A percentile compares a stretch with the other conserved stretches of the same genome.
These are phyloP conservation scores for Polyploca ridens DNA, from an alignment of 2,888 invertebrate genomes.

Conservation along the genomic window DNA sequence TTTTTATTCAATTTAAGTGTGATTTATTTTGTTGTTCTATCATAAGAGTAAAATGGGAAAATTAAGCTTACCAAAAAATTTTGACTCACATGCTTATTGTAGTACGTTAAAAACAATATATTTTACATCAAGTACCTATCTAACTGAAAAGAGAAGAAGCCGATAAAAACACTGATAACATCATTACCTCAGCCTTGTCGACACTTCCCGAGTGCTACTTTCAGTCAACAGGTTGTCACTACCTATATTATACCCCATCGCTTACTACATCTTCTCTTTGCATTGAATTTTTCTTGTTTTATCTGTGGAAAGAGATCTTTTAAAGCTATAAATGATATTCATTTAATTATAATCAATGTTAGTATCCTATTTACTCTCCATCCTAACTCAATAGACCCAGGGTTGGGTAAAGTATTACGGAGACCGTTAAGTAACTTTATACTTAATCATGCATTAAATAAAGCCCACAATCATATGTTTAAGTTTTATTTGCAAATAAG, in stretches of 20 bases:
- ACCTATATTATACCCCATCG: background rate
- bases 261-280: background rate
- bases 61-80: too few relatives aligned
- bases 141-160: background rate
- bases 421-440: background rate
- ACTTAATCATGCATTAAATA: too few relatives aligned
- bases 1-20: too few relatives aligned
- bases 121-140: background rate
- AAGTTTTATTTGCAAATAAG: background rate
- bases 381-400: too few relatives aligned
- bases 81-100: too few relatives aligned
- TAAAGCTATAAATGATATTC: background rate
- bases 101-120: too few relatives aligned
- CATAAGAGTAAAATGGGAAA: too few relatives aligned
- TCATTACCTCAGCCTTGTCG: background rate
- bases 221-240: constrained; percentile 6
- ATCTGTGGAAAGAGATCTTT: background rate
- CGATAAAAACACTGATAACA: background rate
- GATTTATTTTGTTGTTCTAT: too few relatives aligned
- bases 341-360: background rate
- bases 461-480: background rate
- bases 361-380: too few relatives aligned
- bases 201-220: constrained; percentile 2
- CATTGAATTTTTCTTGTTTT: background rate
- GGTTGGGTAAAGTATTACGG: too few relatives aligned